Base-by-base conservation (phyloP, 2,888 invertebrate species). In the Trissolcus brochymenae region DNA sequence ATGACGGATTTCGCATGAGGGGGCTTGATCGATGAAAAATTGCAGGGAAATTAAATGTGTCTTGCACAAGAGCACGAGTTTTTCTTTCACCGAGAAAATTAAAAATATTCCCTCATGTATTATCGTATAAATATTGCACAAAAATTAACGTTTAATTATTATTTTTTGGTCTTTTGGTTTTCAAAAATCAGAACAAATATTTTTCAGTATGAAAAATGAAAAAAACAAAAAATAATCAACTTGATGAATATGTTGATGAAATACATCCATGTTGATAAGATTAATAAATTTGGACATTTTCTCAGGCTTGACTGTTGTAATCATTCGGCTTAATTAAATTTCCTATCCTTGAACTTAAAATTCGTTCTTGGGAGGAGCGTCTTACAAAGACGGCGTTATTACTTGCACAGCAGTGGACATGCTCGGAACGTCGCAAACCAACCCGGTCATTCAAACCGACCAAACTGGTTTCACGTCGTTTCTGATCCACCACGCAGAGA, bases 381-480 rank as follows among this genome's bases (percentile, higher is more conserved):
- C 49, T 61, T 40, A 61, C 16, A 55, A 60, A 72, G 61, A 55
- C 61, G 55, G 25, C 25, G 25, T 11, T 35, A 35, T 7, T 35
- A 35, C 46, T 46, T 14, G 46, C 46, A 14, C 46, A n/a, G 46
- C 67, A 64, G 79, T 76, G 65, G 59, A 59, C 65, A 71, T 66
- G 66, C 53, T 78, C 70, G 76, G 53, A 56, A 67, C 78, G 68
- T 51, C 62, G 65, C 50, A 66, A 62, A 81, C 81, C 86, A 86
- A 83, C 85, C 85, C 86, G 84, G 85, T 86, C 84, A 85, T 85
- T 82, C 84, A 79, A 86, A 87, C 87, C 85, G 82, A 86, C 87
- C 87, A 88, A 88, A 88, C 88, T 88, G 88, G 88, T 88, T 88
- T 86, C 82, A 82, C 85, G 82, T 84, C 85, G 83, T 84, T 85